Base-by-base conservation (phyloP, 2,797 vertebrate genomes). In the Tokudaia tokunoshimensis region DNA sequence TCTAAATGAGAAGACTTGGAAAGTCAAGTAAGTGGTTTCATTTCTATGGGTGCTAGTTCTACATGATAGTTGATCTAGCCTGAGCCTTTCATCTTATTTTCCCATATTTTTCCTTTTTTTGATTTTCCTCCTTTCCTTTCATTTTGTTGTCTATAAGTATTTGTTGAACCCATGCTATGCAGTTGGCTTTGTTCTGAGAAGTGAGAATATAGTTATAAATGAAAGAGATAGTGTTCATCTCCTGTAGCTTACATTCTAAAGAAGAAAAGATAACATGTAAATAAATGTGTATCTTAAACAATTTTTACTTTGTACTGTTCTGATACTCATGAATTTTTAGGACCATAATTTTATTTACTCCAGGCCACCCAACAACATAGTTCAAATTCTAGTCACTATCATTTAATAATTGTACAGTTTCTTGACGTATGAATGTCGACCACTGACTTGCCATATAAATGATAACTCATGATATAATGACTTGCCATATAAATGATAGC, bases 351-450 rank as follows among this genome's bases (percentile, higher is more conserved):
- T 80, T 79, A 41, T 89, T 95, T 74, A 65, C 55, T 89, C 74
- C 6, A 96, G 67, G 75, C 11, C 34, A 61, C 24, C 59, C 13
- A 89, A 93, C 22, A 95, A 55, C 55, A 74, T 31, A 52, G 6
- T 91, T 96, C 67, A 94, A 79, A 91, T 97, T 95, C 94, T 22
- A 96, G 31, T 89, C n/a, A 70, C 22, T 10, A 82, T 67, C 14
- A 14, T 52, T 44, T 88, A 85, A 72, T 95, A 95, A 95, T 52
- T 94, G 52, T 59, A 67, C 91, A 82, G 72, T 37, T 94, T 63
- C 52, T 67, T 78, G 20, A 89, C 61, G n/a, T 88, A 74, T 59
- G 80, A 84, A 95, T 84, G 82, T 95, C 12, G 19, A 86, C 70
- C 34, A n/a, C n/a, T 90, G 59, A 41, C 44, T 90, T 6, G 3